phyloP scores from a whole-genome alignment of 92 coral and sea anemone genomes.

The Paragorgia papillata region DNA sequence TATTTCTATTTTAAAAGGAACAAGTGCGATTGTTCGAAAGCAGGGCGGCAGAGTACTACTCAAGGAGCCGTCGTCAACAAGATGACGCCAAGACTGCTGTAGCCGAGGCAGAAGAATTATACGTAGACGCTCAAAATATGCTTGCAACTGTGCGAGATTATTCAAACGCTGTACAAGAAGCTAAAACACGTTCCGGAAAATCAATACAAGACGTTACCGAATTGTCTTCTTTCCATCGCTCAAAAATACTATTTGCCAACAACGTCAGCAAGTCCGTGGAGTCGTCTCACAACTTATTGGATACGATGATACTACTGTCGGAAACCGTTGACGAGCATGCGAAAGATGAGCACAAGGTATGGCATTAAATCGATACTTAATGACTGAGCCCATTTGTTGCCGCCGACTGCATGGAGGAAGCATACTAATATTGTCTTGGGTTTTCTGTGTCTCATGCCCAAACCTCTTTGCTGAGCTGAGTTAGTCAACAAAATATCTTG shows the following conservation, averaged over 20 bases:
- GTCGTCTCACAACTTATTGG: slow-evolving; percentile 44
- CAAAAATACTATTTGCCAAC: background rate
- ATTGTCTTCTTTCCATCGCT: slow-evolving; percentile 10
- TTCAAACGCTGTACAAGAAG: background rate
- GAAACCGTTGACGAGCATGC: slow-evolving; percentile 39
- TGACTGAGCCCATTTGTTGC: too few species aligned
- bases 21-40: slow-evolving; percentile 42
- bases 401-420: too few species aligned
- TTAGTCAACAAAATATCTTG: too few species aligned
- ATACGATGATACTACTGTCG: slow-evolving; percentile 57
- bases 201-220: slow-evolving; percentile 1
- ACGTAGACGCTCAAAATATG: slow-evolving; percentile 59
- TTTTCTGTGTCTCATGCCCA: too few species aligned
- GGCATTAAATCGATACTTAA: too few species aligned
- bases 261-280: slow-evolving; percentile 53
- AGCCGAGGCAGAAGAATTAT: slow-evolving; percentile 51
- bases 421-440: too few species aligned
- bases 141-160: slow-evolving; percentile 34
- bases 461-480: too few species aligned
- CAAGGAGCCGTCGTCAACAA: slow-evolving; percentile 27
- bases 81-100: slow-evolving; percentile 59
- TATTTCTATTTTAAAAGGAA: slow-evolving; percentile 24
- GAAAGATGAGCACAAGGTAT: slow-evolving; percentile 55
- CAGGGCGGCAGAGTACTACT: slow-evolving; percentile 48
- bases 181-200: background rate